These are phyloP conservation scores for Saxidomus purpurata DNA, from an alignment of 1,140 invertebrate genomes.

Conservation along the genomic window DNA sequence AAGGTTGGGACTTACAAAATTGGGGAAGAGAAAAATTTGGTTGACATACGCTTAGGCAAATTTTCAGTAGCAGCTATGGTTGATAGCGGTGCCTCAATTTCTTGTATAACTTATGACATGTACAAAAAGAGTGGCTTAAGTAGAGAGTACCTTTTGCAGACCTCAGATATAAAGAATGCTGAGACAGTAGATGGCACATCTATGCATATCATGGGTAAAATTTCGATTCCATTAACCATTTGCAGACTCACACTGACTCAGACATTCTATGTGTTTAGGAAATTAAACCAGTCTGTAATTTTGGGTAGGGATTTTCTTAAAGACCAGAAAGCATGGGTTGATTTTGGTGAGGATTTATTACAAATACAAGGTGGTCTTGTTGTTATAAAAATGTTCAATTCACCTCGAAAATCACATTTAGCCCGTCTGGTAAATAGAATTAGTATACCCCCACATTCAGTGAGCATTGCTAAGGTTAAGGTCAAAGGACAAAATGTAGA, in stretches of 20 bases:
- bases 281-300: conserved; percentile 20
- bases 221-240: conserved; percentile 30
- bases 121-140: conserved; percentile 1
- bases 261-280: conserved; percentile 45
- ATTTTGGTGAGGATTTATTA: conserved; percentile 24
- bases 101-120: conserved; percentile 32
- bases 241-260: not conserved
- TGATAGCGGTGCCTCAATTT: conserved; percentile 27
- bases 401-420: not conserved
- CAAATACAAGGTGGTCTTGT: conserved; percentile 43
- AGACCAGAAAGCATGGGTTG: conserved; percentile 31
- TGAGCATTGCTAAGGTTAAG: not conserved
- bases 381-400: not conserved
- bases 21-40: conserved; percentile 25
- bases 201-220: conserved; percentile 29
- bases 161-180: conserved; percentile 6
- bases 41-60: conserved; percentile 32
- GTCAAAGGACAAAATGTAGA: not conserved
- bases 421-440: conserved; percentile 14
- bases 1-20: not conserved
- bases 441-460: not conserved
- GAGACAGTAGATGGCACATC: conserved; percentile 1
- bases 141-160: not conserved
- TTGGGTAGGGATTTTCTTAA: conserved; percentile 26
- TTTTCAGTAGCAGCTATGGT: conserved; percentile 22